Evolutionary conservation across 2,113 vertebrate species (phyloP), one percentile per base, ranked within the genome.

Genomic region (Hiodon tergisus): DNA sequence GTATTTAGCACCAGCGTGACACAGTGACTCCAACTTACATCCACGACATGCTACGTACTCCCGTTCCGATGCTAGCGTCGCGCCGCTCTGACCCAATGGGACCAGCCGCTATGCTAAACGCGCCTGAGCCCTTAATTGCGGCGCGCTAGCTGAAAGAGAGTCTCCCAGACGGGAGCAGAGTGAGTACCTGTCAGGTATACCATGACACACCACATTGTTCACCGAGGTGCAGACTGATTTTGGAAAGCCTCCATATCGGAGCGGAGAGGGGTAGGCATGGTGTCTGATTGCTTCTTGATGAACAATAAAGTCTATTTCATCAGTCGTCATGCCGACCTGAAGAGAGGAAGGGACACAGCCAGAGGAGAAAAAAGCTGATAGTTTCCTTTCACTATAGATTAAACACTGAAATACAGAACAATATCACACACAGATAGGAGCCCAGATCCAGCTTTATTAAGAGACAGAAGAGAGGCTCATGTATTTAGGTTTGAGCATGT

Each of bases 161-260:
- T 50, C n/a, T 63, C 60, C 59, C 51, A 16, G 46, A 51, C 66
- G 50, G 10, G 47, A 51, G 6, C 17, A 63, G 58, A 62, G 82
- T 76, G 79, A 87, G 86, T 94, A 98, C 97, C 97, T 98, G 94
- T 99, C 97, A 90, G 97, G 97, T 89, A 98, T 96, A 84, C 97
- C 97, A 85, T 98, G 97, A 90, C 97, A 98, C 68, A 96, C 89
- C 86, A 99, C 96, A 72, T 99, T 99, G 92, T 99, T 98, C 82
- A 98, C 96, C 77, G 97, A 98, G 52, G 97, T 99, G 81, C 97
- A 98, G 77, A 98, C 97, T 51, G 97, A 99, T 87, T 99, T 99
- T 78, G 97, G 97, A 89, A 98, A 99, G 62, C 94, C 92, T 79
- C 93, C 91, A 16, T 98, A 98, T 86, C 91, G 88, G 81, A 98